Conservation (phyloP, 2,113 vertebrate genomes). For the Toxotes chatareus region DNA sequence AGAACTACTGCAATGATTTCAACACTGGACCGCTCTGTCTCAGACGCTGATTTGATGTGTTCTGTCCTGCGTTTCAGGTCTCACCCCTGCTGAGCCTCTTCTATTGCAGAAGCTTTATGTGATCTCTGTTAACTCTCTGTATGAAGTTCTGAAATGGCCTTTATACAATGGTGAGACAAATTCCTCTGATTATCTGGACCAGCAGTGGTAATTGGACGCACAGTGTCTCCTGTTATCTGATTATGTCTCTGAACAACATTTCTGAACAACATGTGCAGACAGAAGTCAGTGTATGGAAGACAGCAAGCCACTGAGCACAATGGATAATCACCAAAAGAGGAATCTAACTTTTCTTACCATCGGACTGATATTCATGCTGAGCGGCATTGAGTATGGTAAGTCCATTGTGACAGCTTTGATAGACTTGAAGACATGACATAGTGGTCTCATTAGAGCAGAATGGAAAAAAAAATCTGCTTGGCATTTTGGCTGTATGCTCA, state of each 20-base stretch:
- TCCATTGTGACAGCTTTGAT: conserved; percentile 39
- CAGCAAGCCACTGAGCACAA: conserved; percentile 37
- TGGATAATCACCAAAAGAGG: conserved; percentile 82
- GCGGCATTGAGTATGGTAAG: conserved; percentile 89
- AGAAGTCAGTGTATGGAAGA: conserved; percentile 41
- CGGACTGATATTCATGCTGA: conserved; percentile 86
- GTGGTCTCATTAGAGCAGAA: conserved; percentile 33
- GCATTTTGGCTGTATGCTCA: conserved; percentile 28
- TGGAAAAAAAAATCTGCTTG: conserved; percentile 16
- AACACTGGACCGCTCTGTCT: neutral
- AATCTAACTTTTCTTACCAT: conserved; percentile 84
- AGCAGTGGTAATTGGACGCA: conserved; percentile 73
- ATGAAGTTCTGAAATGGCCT: conserved; percentile 25
- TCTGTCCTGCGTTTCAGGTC: neutral
- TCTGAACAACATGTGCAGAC: conserved; percentile 31
- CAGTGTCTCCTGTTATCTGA: conserved; percentile 69
- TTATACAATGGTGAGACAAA: conserved; percentile 17
- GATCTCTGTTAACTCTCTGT: conserved; percentile 16
- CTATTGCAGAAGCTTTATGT: neutral
- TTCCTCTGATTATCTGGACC: conserved; percentile 51
- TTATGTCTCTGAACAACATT: conserved; percentile 43
- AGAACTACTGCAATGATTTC: conserved; percentile 8
- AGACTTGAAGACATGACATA: conserved; percentile 28
- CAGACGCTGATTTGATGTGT: neutral
- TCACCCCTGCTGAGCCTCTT: neutral